Evolutionary conservation across 37 sponge, comb jelly and placozoan genomes (phyloP).

Genomic region (Aphrocallistes beatrix): DNA sequence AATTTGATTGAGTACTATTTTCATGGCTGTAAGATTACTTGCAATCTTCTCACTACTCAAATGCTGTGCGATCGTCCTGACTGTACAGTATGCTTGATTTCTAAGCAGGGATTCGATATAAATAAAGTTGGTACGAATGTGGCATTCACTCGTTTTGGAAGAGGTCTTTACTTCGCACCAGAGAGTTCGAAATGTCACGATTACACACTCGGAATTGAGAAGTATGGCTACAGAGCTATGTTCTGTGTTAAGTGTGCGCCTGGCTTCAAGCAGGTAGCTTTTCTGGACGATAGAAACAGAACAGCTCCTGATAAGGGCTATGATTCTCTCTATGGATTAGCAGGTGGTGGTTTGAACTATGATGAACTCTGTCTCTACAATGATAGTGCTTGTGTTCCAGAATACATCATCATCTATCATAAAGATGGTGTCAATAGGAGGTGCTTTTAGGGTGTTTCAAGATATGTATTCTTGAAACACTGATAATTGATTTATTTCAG

Average conservation of each 20-base stretch:
- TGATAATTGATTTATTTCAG: no score
- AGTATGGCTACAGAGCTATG: constrained; percentile 41
- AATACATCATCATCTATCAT: constrained; percentile 47
- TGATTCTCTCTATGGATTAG: constrained; percentile 41
- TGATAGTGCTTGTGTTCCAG: constrained; percentile 38
- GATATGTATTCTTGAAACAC: no score
- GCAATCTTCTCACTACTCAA: background rate
- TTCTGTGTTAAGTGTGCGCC: constrained; percentile 44
- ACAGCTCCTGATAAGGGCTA: constrained; percentile 44
- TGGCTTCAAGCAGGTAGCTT: constrained; percentile 36
- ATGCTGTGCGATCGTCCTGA: background rate
- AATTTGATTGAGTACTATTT: background rate
- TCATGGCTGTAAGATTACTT: background rate
- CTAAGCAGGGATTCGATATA: background rate
- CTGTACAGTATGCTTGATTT: background rate
- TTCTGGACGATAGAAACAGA: constrained; percentile 19
- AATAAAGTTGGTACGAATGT: constrained; percentile 27
- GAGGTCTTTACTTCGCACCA: constrained; percentile 68
- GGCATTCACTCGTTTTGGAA: constrained; percentile 44
- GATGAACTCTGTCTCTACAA: constrained; percentile 47
- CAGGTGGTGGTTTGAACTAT: constrained; percentile 39
- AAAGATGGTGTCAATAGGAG: constrained; percentile 38
- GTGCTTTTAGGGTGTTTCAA: no score
- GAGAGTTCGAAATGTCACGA: constrained; percentile 67
- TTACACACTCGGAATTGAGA: constrained; percentile 42